Conservation (phyloP, 2,113 vertebrate genomes). For the Ptilorrhoa leucosticta region DNA sequence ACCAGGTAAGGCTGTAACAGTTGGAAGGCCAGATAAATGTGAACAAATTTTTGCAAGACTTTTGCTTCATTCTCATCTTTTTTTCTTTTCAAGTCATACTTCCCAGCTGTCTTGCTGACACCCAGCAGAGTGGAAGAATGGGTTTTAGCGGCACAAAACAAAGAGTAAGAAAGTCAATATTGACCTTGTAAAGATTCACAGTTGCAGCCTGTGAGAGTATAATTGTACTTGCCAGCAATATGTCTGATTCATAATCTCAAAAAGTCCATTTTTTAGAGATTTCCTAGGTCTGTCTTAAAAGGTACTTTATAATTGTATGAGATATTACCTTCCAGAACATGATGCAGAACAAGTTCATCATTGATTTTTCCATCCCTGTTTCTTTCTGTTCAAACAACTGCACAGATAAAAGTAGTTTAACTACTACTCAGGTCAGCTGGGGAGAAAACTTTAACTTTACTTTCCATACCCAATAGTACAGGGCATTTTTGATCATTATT, state of each 20-base stretch:
- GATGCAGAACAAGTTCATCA: not conserved
- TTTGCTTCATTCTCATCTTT: not conserved
- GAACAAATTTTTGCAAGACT: not conserved
- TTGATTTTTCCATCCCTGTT: not conserved
- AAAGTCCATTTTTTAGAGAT: not conserved
- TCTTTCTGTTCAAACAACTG: not conserved
- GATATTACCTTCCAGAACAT: not conserved
- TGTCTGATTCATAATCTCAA: not conserved
- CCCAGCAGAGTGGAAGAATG: not conserved
- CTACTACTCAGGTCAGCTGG: not conserved
- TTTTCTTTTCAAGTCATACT: not conserved
- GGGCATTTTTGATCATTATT: not conserved
- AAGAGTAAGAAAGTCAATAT: not conserved
- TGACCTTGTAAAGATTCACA: not conserved
- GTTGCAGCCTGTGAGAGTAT: not conserved
- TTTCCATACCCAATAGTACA: not conserved
- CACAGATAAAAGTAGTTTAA: not conserved
- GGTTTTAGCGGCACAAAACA: not conserved
- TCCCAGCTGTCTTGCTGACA: not conserved
- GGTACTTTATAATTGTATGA: not conserved
- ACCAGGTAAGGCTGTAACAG: not conserved
- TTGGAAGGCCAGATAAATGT: not conserved
- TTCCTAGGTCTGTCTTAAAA: constrained; percentile 1
- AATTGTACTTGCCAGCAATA: not conserved
- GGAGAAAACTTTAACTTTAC: not conserved